Evolutionary conservation across 2,888 invertebrate species (phyloP), one percentile per base, ranked within the genome.

Genomic region (Tipula unca): DNA sequence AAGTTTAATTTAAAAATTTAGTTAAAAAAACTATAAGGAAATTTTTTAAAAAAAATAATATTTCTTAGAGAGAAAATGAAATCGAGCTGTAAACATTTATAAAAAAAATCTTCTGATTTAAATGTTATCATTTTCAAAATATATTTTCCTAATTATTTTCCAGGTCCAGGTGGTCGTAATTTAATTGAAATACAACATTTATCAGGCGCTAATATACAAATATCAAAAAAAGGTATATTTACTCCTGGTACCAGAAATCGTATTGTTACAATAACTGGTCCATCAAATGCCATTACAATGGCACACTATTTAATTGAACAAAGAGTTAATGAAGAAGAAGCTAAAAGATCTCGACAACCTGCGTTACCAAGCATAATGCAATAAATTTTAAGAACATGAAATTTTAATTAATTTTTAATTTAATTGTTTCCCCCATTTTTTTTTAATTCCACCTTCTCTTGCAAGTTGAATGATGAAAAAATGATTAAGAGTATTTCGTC

Each of bases 201-300:
- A 92, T 98, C 97, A 90, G 98, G 98, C 91, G 98, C 98, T 92
- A 98, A 96, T 93, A 98, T 99, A 92, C 98, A 98, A 93, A 98
- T 99, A 92, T 98, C 98, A 89, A 98, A 98, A 94, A 98, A 98
- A 93, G 98, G 98, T 91, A 97, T 96, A 90, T 98, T 97, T 93
- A 97, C 97, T 89, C 98, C 98, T 88, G 98, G 98, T 92, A 98
- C 98, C 88, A 95, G 98, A 91, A 98, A 98, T 93, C 96, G 98
- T 90, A 97, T 98, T 92, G 98, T 98, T 88, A 97, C 98, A 91
- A 98, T 98, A 92, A 95, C 96, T 89, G 98, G 98, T 92, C 94
- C 95, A 89, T 94, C 95, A 89, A 94, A 94, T 91, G 95, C 97
- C 92, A 97, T 98, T 92, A 93, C 94, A 91, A 96, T 95, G 91